Base-by-base conservation (phyloP, 1,140 invertebrate genomes). In the Trissolcus basalis region DNA sequence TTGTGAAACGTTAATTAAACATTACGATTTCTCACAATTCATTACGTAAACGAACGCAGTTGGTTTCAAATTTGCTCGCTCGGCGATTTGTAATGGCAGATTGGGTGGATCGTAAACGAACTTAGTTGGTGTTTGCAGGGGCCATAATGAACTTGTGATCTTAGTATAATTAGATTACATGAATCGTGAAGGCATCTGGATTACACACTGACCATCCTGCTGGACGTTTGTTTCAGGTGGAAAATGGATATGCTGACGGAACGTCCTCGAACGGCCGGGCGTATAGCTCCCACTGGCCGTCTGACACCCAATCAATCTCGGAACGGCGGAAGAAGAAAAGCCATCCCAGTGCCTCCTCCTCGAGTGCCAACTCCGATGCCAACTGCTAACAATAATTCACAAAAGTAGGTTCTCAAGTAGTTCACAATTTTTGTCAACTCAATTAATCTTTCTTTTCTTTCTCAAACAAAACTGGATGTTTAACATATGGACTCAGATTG, bases 351-450 rank as follows among this genome's bases (percentile, higher is more conserved):
- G 6, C 85, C 85, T 67, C 87, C 87, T 27, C 87, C 87, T 41
- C 83, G 87, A 39, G 86, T 88, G 5, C 87, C 87, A 43, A 88
- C 87, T 56, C 87, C 87, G 5, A 88, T 88, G 87, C 87, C 87
- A 6, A 78, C 80, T 13, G 81, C 75, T 15, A 88, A 86, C 63
- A 85, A 84, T 71, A 86, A 86, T 78, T 82, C 85, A 68, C 83
- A 84, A 76, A 82, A 81, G 86, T 87, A 50, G 81, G 72, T 80
- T 15, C 3, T 19, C 14, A 48, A 10, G 10, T 6, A 35, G 5
- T 35, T 35, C 9, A 39, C 19, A 27, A 27, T 6, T 27, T 39
- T n/a, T n/a, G n/a, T n/a, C n/a, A n/a, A n/a, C n/a, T n/a, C n/a
- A n/a, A n/a, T n/a, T n/a, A n/a, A n/a, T n/a, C n/a, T n/a, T n/a